Conservation (phyloP, 2,888 invertebrate species). For the Epistrophe eligans region DNA sequence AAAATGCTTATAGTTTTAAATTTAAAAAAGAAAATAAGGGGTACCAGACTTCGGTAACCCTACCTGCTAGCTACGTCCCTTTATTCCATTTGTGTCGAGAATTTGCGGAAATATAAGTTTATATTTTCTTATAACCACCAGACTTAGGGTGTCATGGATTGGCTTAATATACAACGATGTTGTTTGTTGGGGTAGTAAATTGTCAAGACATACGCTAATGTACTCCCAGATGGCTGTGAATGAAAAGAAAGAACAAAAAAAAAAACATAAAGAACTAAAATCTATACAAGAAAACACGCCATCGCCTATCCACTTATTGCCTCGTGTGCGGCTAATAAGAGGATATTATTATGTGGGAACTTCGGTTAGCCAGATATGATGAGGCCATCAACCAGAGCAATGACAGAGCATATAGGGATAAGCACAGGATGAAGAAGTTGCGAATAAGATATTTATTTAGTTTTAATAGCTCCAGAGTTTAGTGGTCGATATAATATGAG, state of each 20-base stretch:
- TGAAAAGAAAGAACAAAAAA: background rate
- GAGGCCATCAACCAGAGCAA: background rate
- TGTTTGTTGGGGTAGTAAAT: constrained; percentile 35
- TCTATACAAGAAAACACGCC: background rate
- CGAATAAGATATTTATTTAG: constrained; percentile 4
- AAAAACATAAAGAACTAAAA: background rate
- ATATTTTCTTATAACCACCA: background rate
- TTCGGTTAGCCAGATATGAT: constrained; percentile 7
- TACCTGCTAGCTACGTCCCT: background rate
- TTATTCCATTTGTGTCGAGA: background rate
- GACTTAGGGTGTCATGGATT: constrained; percentile 25
- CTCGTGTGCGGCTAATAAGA: constrained; percentile 29
- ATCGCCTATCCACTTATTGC: constrained; percentile 8
- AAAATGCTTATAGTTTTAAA: background rate
- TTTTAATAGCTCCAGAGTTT: constrained; percentile 22
- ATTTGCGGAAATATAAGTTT: constrained; percentile 14
- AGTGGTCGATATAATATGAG: constrained; percentile 5
- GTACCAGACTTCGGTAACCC: background rate
- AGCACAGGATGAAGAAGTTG: constrained; percentile 1
- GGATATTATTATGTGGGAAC: constrained; percentile 24
- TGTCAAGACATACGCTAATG: constrained; percentile 56
- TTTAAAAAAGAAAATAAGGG: background rate
- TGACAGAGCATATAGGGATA: background rate
- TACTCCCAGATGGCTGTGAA: constrained; percentile 39
- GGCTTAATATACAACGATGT: constrained; percentile 27